Conservation (phyloP, 2,888 invertebrate species). For the Seira sanloemensis region DNA sequence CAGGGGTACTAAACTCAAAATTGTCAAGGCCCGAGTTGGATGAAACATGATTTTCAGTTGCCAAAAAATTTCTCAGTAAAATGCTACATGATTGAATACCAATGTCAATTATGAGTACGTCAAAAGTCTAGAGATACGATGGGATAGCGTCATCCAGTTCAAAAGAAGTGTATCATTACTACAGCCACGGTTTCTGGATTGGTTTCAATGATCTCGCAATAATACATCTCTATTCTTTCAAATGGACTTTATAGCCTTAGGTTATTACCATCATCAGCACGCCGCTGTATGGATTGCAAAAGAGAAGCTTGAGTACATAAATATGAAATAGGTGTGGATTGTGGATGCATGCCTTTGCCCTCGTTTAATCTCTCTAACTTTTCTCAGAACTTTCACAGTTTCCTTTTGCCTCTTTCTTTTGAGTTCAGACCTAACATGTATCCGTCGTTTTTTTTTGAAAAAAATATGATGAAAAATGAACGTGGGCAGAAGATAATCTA, state of each 20-base stretch:
- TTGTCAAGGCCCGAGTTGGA: too few relatives aligned
- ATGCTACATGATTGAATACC: background rate
- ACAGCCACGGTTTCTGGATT: background rate
- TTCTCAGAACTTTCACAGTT: background rate
- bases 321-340: slow-evolving; percentile 2
- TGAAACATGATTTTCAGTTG: background rate
- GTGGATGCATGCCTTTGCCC: slow-evolving; percentile 2
- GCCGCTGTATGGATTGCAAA: background rate
- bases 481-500: slow-evolving; percentile 8
- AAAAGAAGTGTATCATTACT: slow-evolving; percentile 1
- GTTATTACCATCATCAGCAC: slow-evolving; percentile 7
- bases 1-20: background rate
- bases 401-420: slow-evolving; percentile 18
- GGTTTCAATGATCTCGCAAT: background rate
- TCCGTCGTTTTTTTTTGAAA: slow-evolving; percentile 10
- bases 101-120: slow-evolving; percentile 6
- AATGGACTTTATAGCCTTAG: slow-evolving; percentile 10
- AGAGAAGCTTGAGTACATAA: too few relatives aligned
- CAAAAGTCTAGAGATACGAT: background rate
- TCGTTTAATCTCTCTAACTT: slow-evolving; percentile 9
- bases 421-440: background rate
- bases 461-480: slow-evolving; percentile 39
- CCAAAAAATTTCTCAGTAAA: background rate
- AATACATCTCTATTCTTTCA: too few relatives aligned
- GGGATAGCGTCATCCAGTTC: background rate